phyloP scores from a whole-genome alignment of 2,113 vertebrate species.

The Butorides virescens region DNA sequence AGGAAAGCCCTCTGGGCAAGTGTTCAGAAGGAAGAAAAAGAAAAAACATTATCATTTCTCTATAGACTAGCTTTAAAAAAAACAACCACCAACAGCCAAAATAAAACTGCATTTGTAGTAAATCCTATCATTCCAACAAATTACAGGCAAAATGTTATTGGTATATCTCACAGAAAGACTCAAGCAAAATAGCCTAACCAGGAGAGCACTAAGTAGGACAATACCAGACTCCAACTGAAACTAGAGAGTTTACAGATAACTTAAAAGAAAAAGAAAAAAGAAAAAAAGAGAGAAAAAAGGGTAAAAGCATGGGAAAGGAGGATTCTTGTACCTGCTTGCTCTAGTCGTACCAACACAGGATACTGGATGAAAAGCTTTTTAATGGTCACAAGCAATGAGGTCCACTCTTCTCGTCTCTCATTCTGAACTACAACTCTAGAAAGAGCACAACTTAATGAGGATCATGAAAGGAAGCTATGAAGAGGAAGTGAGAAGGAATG shows the following conservation, averaged over 20 bases:
- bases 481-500: background rate
- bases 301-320: background rate
- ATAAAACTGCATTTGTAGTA: background rate
- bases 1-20: conserved; percentile 87
- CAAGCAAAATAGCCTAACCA: background rate
- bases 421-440: conserved; percentile 95
- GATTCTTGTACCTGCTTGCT: conserved; percentile 84
- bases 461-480: background rate
- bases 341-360: conserved; percentile 90
- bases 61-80: background rate
- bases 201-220: background rate
- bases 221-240: background rate
- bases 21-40: background rate
- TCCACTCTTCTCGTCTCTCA: conserved; percentile 97
- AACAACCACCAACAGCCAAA: too few species aligned
- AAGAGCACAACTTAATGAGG: background rate
- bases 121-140: background rate
- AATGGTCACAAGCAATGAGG: conserved; percentile 91
- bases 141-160: background rate
- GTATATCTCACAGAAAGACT: background rate
- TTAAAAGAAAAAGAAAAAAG: background rate
- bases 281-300: background rate
- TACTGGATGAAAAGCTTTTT: conserved; percentile 99
- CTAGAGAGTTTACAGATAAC: background rate
- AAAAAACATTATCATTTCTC: background rate